Evolutionary conservation across 2,888 invertebrate genomes (phyloP).

Genomic region (Papilio elwesi): DNA sequence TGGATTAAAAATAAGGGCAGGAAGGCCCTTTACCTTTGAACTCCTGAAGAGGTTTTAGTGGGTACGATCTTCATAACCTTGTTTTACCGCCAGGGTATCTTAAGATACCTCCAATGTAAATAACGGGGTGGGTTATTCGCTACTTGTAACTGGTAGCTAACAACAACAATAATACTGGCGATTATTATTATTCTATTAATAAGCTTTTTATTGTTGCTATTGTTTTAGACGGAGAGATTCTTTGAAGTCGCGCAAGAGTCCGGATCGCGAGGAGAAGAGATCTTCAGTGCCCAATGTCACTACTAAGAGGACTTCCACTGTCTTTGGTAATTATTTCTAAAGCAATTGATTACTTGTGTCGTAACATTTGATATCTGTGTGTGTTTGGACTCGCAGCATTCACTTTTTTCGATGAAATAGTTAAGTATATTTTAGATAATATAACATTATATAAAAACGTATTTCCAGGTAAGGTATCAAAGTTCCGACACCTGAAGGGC

Average conservation of each 20-base stretch:
- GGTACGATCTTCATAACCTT: too few relatives aligned
- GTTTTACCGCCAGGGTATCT: too few relatives aligned
- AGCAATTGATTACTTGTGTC: neutral
- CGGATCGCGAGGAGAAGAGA: conserved; percentile 81
- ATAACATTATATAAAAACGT: too few relatives aligned
- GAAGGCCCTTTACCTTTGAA: too few relatives aligned
- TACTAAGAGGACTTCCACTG: conserved; percentile 93
- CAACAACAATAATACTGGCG: too few relatives aligned
- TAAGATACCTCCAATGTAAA: too few relatives aligned
- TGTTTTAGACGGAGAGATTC: conserved; percentile 86
- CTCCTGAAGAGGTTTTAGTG: too few relatives aligned
- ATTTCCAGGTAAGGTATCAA: conserved; percentile 87
- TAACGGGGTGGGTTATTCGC: too few relatives aligned
- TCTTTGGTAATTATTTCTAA: conserved; percentile 86
- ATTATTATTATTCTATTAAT: neutral
- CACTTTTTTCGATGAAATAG: neutral
- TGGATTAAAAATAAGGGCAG: too few relatives aligned
- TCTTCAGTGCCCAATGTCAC: conserved; percentile 85
- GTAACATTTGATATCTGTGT: too few relatives aligned
- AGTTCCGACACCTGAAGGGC: conserved; percentile 96
- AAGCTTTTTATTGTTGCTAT: neutral
- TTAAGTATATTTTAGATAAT: neutral
- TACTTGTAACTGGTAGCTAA: too few relatives aligned
- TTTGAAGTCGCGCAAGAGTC: conserved; percentile 86
- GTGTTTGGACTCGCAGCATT: too few relatives aligned